These are phyloP conservation scores for Cantharis nigra DNA, from an alignment of 2,888 invertebrate genomes.

Conservation along the genomic window DNA sequence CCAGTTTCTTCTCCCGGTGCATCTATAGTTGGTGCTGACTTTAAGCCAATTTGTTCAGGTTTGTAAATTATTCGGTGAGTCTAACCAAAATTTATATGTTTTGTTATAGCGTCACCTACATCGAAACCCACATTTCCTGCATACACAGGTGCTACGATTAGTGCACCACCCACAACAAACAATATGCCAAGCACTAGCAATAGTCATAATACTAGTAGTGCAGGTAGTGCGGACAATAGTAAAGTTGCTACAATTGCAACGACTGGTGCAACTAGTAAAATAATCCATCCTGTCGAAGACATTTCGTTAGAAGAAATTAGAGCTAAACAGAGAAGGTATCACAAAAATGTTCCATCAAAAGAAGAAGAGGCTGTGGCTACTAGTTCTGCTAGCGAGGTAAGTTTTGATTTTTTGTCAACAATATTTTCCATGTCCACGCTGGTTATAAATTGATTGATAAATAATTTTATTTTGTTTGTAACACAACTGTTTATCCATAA, in stretches of 20 bases:
- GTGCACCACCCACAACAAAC: conserved; percentile 73
- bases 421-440: neutral
- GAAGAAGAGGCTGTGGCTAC: conserved; percentile 47
- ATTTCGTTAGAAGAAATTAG: conserved; percentile 86
- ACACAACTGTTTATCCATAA: neutral
- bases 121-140: conserved; percentile 26
- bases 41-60: conserved; percentile 61
- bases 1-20: conserved; percentile 64
- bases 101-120: conserved; percentile 10
- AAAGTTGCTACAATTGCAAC: conserved; percentile 68
- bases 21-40: conserved; percentile 64
- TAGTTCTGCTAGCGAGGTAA: conserved; percentile 49
- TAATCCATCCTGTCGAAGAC: conserved; percentile 93
- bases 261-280: conserved; percentile 85
- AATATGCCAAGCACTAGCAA: conserved; percentile 44
- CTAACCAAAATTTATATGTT: neutral
- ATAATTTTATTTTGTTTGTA: neutral
- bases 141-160: conserved; percentile 71
- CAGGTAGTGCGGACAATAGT: conserved; percentile 33
- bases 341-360: conserved; percentile 45
- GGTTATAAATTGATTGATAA: neutral
- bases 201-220: conserved; percentile 9
- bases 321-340: conserved; percentile 71
- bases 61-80: conserved; percentile 55
- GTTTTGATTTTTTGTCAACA: conserved; percentile 17